Conservation (phyloP, 2,888 invertebrate genomes). For the Stomorhina lunata region DNA sequence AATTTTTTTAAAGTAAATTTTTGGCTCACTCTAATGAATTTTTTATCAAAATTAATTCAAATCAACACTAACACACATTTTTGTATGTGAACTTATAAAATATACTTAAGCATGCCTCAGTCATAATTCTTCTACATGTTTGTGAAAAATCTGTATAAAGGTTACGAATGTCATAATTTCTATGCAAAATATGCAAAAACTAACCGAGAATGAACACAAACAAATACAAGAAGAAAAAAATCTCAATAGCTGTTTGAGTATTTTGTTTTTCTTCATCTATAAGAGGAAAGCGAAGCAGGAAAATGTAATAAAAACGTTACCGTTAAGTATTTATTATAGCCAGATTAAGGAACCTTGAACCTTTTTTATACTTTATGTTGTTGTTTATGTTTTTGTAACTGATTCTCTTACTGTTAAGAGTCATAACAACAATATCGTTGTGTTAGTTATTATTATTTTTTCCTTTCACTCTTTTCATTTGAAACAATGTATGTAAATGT, state of each 20-base stretch:
- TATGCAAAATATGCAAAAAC: conserved; percentile 56
- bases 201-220: neutral
- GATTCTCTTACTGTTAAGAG: neutral
- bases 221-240: neutral
- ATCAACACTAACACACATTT: too few species aligned
- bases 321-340: conserved; percentile 24
- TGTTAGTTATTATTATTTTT: neutral
- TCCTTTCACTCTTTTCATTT: neutral
- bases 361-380: neutral
- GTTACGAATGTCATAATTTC: conserved; percentile 55
- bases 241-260: neutral
- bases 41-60: too few species aligned
- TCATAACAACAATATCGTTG: neutral
- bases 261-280: neutral
- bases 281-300: neutral
- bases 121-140: too few species aligned
- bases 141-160: conserved; percentile 13
- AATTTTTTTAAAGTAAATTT: too few species aligned
- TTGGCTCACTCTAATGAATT: too few species aligned
- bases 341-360: conserved; percentile 51
- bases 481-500: conserved; percentile 22
- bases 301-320: neutral
- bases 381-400: neutral
- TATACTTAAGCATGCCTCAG: too few species aligned
- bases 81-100: too few species aligned